These are phyloP conservation scores for Struthidea cinerea DNA, from an alignment of 2,113 vertebrate genomes.

Conservation along the genomic window DNA sequence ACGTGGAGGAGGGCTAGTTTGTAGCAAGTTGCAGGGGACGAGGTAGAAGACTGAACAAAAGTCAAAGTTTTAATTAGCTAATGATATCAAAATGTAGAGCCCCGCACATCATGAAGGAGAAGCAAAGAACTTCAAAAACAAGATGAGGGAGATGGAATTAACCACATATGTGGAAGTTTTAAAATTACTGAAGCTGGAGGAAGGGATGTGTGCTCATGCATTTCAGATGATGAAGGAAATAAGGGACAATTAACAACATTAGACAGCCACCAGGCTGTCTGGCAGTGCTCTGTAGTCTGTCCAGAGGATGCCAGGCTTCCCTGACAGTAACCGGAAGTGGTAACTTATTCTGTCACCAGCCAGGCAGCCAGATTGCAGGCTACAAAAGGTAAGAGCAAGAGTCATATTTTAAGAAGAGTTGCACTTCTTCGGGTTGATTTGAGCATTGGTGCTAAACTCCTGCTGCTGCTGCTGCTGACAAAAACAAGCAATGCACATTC, in stretches of 20 bases:
- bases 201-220: not conserved
- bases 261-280: not conserved
- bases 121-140: not conserved
- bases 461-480: not conserved
- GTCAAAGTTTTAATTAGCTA: not conserved
- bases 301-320: not conserved
- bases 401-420: not conserved
- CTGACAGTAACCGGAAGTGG: not conserved
- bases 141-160: not conserved
- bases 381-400: conserved; percentile 1
- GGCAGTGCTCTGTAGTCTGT: not conserved
- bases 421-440: not conserved
- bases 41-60: not conserved
- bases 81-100: not conserved
- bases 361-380: not conserved
- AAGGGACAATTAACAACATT: not conserved
- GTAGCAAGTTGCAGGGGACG: not conserved
- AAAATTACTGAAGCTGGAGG: not conserved
- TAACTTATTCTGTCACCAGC: not conserved
- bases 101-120: not conserved
- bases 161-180: not conserved
- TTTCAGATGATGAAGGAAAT: not conserved
- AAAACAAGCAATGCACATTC: not conserved
- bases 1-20: not conserved
- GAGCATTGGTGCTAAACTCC: conserved; percentile 1